Evolutionary conservation across 1,140 invertebrate species (phyloP), one percentile per base, ranked within the genome.

Genomic region (Caerostris darwini): DNA sequence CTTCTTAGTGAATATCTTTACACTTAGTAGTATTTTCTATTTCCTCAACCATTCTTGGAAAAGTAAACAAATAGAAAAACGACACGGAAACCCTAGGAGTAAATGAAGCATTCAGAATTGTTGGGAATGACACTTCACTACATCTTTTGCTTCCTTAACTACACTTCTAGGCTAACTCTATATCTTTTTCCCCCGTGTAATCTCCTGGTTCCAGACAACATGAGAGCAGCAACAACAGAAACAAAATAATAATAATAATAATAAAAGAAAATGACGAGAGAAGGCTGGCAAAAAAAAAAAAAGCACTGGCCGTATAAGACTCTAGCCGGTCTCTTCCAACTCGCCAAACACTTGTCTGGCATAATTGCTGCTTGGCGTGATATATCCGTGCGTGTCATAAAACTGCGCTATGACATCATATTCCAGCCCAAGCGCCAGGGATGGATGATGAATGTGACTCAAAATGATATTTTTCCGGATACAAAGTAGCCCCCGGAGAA

Each of bases 341-440:
- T 92, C 90, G 90, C 90, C 90, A 92, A 92, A 57, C 90, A 83
- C 90, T 92, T 92, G 77, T 92, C 81, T 83, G 77, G 90, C 90
- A 92, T 92, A 92, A 92, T 92, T 77, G 90, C 90, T 57, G 77
- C 81, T 92, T 92, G 90, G 90, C 90, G 90, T 92, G 90, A 92
- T 92, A 92, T 92, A 92, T 83, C 77, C 90, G 50, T 92, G 90
- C 90, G 90, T 92, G 90, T 85, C 90, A 92, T 64, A 83, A 92
- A 81, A 83, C 90, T 64, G 58, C 54, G 58, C 90, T 56, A 83
- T 92, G 90, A 92, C 90, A 92, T 92, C 90, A 92, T 92, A 92
- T 83, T 92, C 71, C 7, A 19, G 77, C 8, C 34, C 54, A 58
- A 91, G 90, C 71, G n/a, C 88, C 67, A 10, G 7, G n/a, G n/a